Conservation (phyloP, 53 echinoderm and acorn worm genomes). For the Holothuria scabra region DNA sequence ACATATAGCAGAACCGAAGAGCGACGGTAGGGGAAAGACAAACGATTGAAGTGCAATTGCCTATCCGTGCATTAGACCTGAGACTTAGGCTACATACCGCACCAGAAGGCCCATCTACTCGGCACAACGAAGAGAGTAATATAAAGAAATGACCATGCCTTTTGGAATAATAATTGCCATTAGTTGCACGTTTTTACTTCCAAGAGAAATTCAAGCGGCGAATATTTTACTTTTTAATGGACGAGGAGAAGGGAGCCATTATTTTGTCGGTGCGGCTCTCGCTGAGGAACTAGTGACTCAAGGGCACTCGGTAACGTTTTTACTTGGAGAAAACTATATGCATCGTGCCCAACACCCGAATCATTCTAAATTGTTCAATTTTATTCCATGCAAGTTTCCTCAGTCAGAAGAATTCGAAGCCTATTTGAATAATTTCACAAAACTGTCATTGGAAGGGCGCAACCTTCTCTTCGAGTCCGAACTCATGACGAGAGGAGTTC, state of each 20-base stretch:
- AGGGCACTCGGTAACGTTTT: slow-evolving; percentile 54
- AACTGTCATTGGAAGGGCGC: slow-evolving; percentile 10
- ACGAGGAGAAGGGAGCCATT: slow-evolving; percentile 58
- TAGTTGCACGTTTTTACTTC: too few species aligned
- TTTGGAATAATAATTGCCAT: too few species aligned
- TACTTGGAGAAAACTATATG: slow-evolving; percentile 44
- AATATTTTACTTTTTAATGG: neutral
- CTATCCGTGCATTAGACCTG: too few species aligned
- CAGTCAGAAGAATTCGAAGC: neutral
- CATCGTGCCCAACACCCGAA: slow-evolving; percentile 30
- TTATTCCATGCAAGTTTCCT: neutral
- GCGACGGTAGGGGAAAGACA: too few species aligned
- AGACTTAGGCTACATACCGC: too few species aligned
- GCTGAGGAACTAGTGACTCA: slow-evolving; percentile 44
- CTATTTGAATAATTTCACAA: neutral
- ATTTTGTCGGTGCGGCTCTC: slow-evolving; percentile 38
- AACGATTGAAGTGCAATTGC: too few species aligned
- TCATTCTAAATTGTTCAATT: slow-evolving; percentile 33
- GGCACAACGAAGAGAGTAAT: too few species aligned
- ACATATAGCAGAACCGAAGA: too few species aligned
- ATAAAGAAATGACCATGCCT: too few species aligned
- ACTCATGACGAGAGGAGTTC: neutral
- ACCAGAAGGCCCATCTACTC: too few species aligned
- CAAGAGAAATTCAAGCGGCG: neutral
- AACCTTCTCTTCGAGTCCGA: neutral